Percentiles rank a stretch among this genome's conserved stretches.
These are phyloP conservation scores for Myripristis jacobus DNA, from an alignment of 2,797 vertebrate species.

Conservation along the genomic window DNA sequence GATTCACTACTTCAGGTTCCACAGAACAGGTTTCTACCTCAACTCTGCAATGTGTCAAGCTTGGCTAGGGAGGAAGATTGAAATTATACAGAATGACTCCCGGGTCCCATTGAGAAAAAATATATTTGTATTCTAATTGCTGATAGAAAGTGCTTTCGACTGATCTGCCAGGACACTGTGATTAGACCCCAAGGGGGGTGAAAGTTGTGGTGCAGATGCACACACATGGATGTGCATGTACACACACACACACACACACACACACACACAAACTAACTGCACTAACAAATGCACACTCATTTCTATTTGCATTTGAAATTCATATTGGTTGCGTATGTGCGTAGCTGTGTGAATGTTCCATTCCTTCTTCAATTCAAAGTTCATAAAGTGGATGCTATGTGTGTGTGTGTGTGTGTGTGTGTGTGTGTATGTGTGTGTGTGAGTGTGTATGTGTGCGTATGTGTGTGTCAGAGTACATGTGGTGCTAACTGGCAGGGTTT, in stretches of 20 bases:
- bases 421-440: constrained; percentile 3
- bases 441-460: constrained; percentile 38
- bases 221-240: not conserved
- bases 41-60: constrained; percentile 23
- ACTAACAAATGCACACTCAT: constrained; percentile 31
- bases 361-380: constrained; percentile 22
- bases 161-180: constrained; percentile 63
- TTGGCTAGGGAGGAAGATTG: constrained; percentile 57
- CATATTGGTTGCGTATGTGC: constrained; percentile 27
- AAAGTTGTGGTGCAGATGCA: constrained; percentile 20
- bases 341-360: constrained; percentile 13
- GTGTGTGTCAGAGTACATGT: constrained; percentile 46
- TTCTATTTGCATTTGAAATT: constrained; percentile 38
- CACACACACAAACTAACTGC: constrained; percentile 32
- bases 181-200: constrained; percentile 57
- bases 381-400: constrained; percentile 16
- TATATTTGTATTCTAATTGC: constrained; percentile 78
- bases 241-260: constrained; percentile 13
- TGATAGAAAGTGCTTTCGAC: constrained; percentile 68
- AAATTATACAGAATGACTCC: constrained; percentile 65
- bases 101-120: constrained; percentile 68
- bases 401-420: constrained; percentile 8
- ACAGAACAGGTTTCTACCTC: constrained; percentile 26
- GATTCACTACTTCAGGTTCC: constrained; percentile 38
- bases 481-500: constrained; percentile 64